Evolutionary conservation across 2,888 invertebrate species (phyloP).

Genomic region (Trachelus tabidus): DNA sequence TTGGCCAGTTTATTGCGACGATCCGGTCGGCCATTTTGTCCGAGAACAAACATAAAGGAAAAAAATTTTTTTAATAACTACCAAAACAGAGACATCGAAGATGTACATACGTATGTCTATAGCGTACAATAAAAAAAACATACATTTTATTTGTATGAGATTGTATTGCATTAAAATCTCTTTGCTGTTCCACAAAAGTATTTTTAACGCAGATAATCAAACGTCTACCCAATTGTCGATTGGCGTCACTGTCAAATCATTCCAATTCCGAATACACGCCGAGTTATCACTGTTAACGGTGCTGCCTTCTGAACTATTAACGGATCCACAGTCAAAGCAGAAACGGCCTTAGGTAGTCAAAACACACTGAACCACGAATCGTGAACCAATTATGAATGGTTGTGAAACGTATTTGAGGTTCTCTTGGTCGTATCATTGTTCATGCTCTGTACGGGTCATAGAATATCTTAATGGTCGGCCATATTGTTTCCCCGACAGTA

Average conservation of each 20-base stretch:
- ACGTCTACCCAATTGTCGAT: background rate
- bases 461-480: background rate
- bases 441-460: background rate
- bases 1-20: background rate
- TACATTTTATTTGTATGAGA: no score
- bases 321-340: slow-evolving; percentile 39
- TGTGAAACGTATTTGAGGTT: background rate
- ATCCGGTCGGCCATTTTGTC: background rate
- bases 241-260: background rate
- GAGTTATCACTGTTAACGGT: background rate
- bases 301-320: slow-evolving; percentile 32
- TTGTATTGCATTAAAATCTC: background rate
- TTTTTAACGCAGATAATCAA: background rate
- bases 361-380: background rate
- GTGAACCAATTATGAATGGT: background rate
- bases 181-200: background rate
- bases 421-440: background rate
- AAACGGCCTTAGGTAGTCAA: background rate
- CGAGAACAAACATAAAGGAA: no score
- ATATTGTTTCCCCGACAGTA: background rate
- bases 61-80: background rate
- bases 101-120: no score
- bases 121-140: background rate
- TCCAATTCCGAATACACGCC: background rate
- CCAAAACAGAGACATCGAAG: no score